Base-by-base conservation (phyloP, 2,797 vertebrate genomes). In the Sandelia bainsii region DNA sequence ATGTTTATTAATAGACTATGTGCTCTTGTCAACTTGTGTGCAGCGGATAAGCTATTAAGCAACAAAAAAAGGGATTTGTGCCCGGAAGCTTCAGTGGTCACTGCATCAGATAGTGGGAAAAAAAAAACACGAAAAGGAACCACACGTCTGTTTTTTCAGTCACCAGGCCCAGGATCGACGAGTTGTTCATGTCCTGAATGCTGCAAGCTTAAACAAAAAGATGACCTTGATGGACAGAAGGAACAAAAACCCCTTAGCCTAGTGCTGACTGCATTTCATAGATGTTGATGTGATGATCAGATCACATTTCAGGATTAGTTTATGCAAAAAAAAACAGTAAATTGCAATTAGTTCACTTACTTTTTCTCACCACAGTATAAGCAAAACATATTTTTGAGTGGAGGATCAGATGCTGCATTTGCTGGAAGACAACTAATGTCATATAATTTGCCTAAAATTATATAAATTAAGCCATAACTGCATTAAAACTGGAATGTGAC, bases 201-300 rank as follows among this genome's bases (percentile, higher is more conserved):
- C 45, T 42, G 45, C 32, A 71, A 69, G 59, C 58, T 54, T 2
- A 71, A 44, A 73, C 27, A 49, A 81, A 78, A 53, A 16, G 7
- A 49, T 20, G 69, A 64, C 80, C 75, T 73, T 79, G 77, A 57
- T 56, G 23, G 17, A 65, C 23, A 70, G 46, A 49, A 56, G 20
- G 44, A 44, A 42, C 37, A 62, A 40, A 71, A 69, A 0, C 1
- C 25, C 14, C 39, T 8, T 39, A 59, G 69, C 39, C 37, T 37
- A 39, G 50, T 34, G 56, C 54, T 10, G 56, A 25, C 70, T 23
- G 72, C 58, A 54, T 79, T 39, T 75, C 40, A 77, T 84, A 25
- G 68, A 82, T 85, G 79, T 67, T 85, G 54, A 85, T 85, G 6
- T 29, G 3, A 29, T 4, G 27, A 29, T 29, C 27, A 29, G 27